A percentile compares a stretch with the other conserved stretches of the same genome.
Conservation (phyloP, 2,888 invertebrate species). For the Synergus japonicus region DNA sequence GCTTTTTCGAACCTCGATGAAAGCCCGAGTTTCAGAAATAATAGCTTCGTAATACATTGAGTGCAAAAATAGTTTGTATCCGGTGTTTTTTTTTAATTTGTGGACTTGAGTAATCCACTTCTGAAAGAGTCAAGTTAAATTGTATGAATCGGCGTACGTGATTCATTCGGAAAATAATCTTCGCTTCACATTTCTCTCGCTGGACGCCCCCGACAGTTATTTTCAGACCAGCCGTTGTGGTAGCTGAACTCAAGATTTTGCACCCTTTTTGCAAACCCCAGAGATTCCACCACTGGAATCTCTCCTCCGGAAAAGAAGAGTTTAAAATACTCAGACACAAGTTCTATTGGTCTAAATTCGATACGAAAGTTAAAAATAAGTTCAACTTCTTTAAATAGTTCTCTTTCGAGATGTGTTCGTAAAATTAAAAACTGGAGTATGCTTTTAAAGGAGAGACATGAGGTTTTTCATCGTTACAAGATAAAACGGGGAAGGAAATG, state of each 20-base stretch:
- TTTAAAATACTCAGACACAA: slow-evolving; percentile 27
- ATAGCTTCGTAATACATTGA: slow-evolving; percentile 44
- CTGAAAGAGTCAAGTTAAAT: slow-evolving; percentile 38
- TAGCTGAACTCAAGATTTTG: slow-evolving; percentile 37
- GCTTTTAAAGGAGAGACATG: not conserved
- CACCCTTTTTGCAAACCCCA: slow-evolving; percentile 35
- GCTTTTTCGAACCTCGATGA: not conserved
- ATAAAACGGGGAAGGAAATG: not conserved
- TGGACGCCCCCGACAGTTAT: slow-evolving; percentile 54
- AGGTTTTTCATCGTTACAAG: not conserved
- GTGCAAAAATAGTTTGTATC: slow-evolving; percentile 46
- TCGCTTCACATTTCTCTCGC: slow-evolving; percentile 45
- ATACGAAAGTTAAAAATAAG: slow-evolving; percentile 45
- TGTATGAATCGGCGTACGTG: slow-evolving; percentile 58
- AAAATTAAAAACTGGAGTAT: not conserved
- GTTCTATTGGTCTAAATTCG: slow-evolving; percentile 48
- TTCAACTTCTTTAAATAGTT: not conserved
- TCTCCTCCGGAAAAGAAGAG: slow-evolving; percentile 31
- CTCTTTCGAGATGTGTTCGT: not conserved
- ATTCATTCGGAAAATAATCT: slow-evolving; percentile 62
- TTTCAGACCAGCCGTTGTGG: slow-evolving; percentile 36
- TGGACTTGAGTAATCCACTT: slow-evolving; percentile 26
- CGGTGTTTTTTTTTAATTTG: slow-evolving; percentile 27
- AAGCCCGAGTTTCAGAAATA: not conserved
- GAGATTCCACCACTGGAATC: slow-evolving; percentile 47